These are phyloP conservation scores for Rhinoraja longicauda DNA, from an alignment of 2,797 vertebrate genomes.

Conservation along the genomic window DNA sequence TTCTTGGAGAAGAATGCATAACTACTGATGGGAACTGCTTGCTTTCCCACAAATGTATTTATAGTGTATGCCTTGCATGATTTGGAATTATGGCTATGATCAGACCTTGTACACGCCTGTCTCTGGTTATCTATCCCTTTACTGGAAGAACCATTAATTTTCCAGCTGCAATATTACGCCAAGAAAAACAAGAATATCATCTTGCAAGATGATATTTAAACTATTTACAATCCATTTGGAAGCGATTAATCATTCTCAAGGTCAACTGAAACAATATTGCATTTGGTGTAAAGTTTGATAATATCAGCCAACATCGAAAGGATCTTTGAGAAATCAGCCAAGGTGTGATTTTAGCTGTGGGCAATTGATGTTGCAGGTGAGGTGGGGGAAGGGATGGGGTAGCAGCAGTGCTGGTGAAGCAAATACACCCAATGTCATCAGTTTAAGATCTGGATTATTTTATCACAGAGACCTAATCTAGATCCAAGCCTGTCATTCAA, in stretches of 20 bases:
- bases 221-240: conserved; percentile 28
- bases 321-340: background rate
- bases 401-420: background rate
- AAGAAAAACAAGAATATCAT: background rate
- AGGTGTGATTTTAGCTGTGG: background rate
- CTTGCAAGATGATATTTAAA: conserved; percentile 26
- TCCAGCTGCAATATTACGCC: background rate
- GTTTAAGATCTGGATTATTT: background rate
- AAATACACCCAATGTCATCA: background rate
- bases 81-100: conserved; percentile 15
- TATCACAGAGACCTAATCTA: background rate
- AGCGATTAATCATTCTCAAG: background rate
- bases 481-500: background rate
- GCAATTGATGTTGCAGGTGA: background rate
- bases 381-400: background rate
- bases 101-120: conserved; percentile 21
- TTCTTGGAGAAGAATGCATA: background rate
- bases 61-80: background rate
- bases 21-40: background rate
- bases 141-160: conserved; percentile 22
- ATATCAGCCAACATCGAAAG: background rate
- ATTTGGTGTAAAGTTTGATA: background rate
- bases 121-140: background rate
- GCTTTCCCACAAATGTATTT: background rate
- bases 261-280: background rate